Evolutionary conservation across 1,140 invertebrate species (phyloP), one percentile per base, ranked within the genome.

Genomic region (Pygmarrhopalites habei): DNA sequence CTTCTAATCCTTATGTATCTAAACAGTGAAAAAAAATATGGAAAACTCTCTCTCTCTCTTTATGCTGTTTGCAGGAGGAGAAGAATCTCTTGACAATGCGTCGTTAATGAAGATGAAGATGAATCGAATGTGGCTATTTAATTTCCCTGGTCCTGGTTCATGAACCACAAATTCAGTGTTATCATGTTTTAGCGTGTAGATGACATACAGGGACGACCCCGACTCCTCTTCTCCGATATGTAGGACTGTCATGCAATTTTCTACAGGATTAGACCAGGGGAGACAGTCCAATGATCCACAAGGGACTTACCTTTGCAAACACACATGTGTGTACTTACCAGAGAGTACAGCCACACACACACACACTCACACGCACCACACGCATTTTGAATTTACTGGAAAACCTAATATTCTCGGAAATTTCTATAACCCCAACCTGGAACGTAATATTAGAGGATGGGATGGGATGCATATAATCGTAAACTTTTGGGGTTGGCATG

Each of bases 21-120:
- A n/a, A n/a, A n/a, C n/a, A n/a, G n/a, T n/a, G n/a, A n/a, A n/a
- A n/a, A n/a, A n/a, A n/a, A n/a, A n/a, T n/a, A n/a, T n/a, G n/a
- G n/a, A n/a, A n/a, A n/a, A n/a, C n/a, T n/a, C n/a, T n/a, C n/a
- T n/a, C n/a, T n/a, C n/a, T n/a, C n/a, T n/a, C n/a, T n/a, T n/a
- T n/a, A n/a, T n/a, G n/a, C n/a, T n/a, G n/a, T n/a, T n/a, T n/a
- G n/a, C n/a, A n/a, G n/a, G n/a, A n/a, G n/a, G n/a, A n/a, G 32
- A 43, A 39, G n/a, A n/a, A 32, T 56, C 41, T 57, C 53, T 56
- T n/a, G 60, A 56, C 60, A 56, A 56, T 57, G 60, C 47, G 30
- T 26, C 47, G 46, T 41, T 65, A 65, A 65, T 65, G 63, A 65
- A 65, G 63, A 65, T n/a, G n/a, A n/a, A n/a, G n/a, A n/a, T n/a